Conservation (phyloP, 2,888 invertebrate species). For the Meghimatium bilineatum region DNA sequence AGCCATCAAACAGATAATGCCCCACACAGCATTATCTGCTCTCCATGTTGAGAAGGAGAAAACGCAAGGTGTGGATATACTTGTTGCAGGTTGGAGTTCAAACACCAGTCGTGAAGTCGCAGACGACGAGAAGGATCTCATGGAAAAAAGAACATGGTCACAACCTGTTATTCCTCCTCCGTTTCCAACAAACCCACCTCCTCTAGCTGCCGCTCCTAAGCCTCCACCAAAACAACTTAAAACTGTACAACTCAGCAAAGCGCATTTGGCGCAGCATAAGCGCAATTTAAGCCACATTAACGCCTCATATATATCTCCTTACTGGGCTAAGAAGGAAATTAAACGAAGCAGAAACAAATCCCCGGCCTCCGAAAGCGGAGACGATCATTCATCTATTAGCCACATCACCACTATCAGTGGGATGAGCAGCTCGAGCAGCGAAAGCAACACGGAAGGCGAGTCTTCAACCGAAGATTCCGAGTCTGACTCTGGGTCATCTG, state of each 20-base stretch:
- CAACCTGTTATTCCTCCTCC: slow-evolving; percentile 22
- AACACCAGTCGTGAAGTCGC: neutral
- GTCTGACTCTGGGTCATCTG: slow-evolving; percentile 10
- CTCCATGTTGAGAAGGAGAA: neutral
- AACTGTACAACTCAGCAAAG: neutral
- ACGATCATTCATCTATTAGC: slow-evolving; percentile 26
- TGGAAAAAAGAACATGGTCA: slow-evolving; percentile 23
- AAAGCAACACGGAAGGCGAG: neutral
- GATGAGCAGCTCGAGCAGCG: slow-evolving; percentile 18
- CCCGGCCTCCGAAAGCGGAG: slow-evolving; percentile 17
- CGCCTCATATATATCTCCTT: slow-evolving; percentile 11
- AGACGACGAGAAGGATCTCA: slow-evolving; percentile 14
- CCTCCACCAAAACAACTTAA: neutral
- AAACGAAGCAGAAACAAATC: neutral
- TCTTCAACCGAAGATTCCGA: slow-evolving; percentile 17
- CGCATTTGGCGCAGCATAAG: slow-evolving; percentile 10
- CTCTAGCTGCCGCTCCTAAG: neutral
- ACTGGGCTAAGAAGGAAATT: slow-evolving; percentile 28
- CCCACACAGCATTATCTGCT: neutral
- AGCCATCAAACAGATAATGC: neutral
- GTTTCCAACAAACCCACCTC: neutral
- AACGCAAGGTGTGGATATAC: neutral
- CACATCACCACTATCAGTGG: slow-evolving; percentile 26
- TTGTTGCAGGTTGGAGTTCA: slow-evolving; percentile 12
- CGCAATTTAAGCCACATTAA: slow-evolving; percentile 26